Conservation (phyloP, 2,888 invertebrate genomes). For the Andricus curvator region DNA sequence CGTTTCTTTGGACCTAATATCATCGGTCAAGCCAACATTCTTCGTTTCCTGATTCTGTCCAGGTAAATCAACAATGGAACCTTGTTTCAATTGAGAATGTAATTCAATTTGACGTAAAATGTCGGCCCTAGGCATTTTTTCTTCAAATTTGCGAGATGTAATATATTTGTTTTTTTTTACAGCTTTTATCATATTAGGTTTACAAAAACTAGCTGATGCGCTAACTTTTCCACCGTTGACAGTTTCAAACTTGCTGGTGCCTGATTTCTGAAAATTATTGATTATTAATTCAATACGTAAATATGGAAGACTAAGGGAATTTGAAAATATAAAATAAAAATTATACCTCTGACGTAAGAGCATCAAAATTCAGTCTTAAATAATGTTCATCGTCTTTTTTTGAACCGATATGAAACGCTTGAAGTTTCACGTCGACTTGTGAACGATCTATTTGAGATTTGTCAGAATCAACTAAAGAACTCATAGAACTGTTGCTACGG, state of each 20-base stretch:
- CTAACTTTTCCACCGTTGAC: not conserved
- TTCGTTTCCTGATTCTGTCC: conserved; percentile 52
- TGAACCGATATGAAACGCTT: conserved; percentile 63
- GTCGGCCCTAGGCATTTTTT: conserved; percentile 73
- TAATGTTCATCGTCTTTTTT: conserved; percentile 58
- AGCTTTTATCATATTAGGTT: not conserved
- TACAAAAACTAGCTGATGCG: not conserved
- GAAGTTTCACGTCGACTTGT: conserved; percentile 64
- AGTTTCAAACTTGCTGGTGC: conserved; percentile 35
- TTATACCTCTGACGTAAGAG: conserved; percentile 48
- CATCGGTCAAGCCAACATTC: not conserved
- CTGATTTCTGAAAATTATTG: conserved; percentile 41
- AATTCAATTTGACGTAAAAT: conserved; percentile 63
- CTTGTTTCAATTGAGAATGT: conserved; percentile 62
- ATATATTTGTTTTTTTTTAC: conserved; percentile 63
- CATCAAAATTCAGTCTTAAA: conserved; percentile 52
- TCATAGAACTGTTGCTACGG: conserved; percentile 77
- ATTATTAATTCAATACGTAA: not conserved
- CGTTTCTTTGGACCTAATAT: not conserved
- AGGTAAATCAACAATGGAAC: conserved; percentile 20
- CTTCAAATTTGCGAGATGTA: conserved; percentile 73
- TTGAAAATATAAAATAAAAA: not conserved
- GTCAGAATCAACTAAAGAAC: conserved; percentile 75
- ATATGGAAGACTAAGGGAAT: not conserved
- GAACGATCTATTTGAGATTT: conserved; percentile 74